Percentiles rank a stretch among this genome's conserved stretches.
phyloP scores from a whole-genome alignment of 2,888 invertebrate species.

The Sympetrum striolatum region DNA sequence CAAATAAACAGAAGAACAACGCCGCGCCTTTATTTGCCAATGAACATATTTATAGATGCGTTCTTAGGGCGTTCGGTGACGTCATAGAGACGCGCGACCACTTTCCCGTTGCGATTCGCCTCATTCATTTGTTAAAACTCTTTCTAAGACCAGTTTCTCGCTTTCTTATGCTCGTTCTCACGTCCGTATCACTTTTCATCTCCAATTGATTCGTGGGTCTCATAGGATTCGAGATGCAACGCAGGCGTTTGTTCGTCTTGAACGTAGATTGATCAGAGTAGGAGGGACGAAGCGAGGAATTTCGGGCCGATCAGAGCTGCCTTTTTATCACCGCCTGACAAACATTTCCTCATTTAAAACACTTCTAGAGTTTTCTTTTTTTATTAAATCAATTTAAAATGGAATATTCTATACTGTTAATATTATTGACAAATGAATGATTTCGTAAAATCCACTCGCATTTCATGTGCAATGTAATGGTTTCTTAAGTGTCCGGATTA shows the following conservation, averaged over 20 bases:
- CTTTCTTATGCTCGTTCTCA: background rate
- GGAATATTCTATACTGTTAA: too few relatives aligned
- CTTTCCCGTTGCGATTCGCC: background rate
- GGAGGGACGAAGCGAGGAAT: too few relatives aligned
- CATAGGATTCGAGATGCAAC: background rate
- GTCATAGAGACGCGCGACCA: background rate
- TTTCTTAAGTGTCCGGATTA: too few relatives aligned
- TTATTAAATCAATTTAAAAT: too few relatives aligned
- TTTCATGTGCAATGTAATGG: too few relatives aligned
- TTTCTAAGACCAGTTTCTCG: background rate
- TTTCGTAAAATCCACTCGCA: too few relatives aligned
- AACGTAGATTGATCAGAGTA: too few relatives aligned
- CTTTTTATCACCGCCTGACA: too few relatives aligned
- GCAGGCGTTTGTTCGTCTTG: background rate
- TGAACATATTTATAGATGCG: background rate
- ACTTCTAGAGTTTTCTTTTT: too few relatives aligned
- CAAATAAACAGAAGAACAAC: background rate
- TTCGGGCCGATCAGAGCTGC: too few relatives aligned
- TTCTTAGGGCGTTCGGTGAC: background rate
- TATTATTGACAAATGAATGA: too few relatives aligned
- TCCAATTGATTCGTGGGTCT: background rate
- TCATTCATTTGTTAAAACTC: background rate
- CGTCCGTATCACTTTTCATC: background rate
- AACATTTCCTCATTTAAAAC: too few relatives aligned
- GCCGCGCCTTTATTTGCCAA: background rate